Evolutionary conservation across 2,797 vertebrate species (phyloP).

Genomic region (Etheostoma perlongum): DNA sequence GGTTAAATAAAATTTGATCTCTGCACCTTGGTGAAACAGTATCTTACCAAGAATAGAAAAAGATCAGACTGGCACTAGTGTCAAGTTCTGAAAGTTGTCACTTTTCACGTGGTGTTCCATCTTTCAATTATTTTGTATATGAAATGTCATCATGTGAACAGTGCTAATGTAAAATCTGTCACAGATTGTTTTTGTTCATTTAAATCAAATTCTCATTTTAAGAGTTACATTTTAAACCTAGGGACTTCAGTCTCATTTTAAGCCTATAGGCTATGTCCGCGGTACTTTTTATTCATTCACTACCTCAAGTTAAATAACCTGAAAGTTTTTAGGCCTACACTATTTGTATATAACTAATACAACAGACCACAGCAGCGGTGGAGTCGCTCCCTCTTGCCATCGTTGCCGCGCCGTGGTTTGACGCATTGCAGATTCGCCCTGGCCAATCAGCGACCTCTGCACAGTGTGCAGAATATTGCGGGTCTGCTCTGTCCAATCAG

Average conservation of each 20-base stretch:
- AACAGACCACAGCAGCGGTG: background rate
- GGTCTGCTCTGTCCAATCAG: conserved; percentile 78
- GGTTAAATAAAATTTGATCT: background rate
- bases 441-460: conserved; percentile 77
- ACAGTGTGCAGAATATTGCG: conserved; percentile 76
- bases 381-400: conserved; percentile 44
- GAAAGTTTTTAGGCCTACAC: background rate
- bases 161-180: background rate
- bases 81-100: conserved; percentile 4
- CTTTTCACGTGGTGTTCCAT: background rate
- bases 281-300: accelerated
- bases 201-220: background rate
- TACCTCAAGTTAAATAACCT: conserved; percentile 32
- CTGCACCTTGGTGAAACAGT: background rate
- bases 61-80: background rate
- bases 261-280: accelerated
- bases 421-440: conserved; percentile 86
- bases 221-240: background rate
- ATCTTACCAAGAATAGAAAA: conserved; percentile 1
- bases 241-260: background rate
- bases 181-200: background rate
- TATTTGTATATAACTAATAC: background rate
- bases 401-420: conserved; percentile 78
- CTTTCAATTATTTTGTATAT: background rate
- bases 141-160: background rate